Percentiles rank a stretch among this genome's conserved stretches.
Conservation (phyloP, 2,888 invertebrate species). For the Amitus sp. region DNA sequence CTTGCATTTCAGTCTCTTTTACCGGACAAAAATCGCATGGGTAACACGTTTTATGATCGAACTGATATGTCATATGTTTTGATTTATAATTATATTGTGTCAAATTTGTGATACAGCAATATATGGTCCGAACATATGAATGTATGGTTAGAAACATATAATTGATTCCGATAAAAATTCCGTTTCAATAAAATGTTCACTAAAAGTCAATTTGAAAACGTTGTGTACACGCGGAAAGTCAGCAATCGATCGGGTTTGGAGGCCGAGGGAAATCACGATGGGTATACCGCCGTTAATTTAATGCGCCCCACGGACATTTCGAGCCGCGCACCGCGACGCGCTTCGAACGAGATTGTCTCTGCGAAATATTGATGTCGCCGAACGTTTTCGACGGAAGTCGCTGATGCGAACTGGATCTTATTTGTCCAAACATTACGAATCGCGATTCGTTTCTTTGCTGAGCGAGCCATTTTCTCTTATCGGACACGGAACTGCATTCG, state of each 20-base stretch:
- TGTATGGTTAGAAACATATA: too few species aligned
- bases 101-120: too few species aligned
- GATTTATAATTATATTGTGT: too few species aligned
- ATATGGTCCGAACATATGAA: too few species aligned
- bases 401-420: slow-evolving; percentile 4
- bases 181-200: too few species aligned
- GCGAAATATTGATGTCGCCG: slow-evolving; percentile 7
- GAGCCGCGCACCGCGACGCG: background rate
- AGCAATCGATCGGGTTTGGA: slow-evolving; percentile 35
- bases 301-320: slow-evolving; percentile 9
- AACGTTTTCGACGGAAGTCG: slow-evolving; percentile 6
- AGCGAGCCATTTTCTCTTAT: background rate
- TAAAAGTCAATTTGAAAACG: slow-evolving; percentile 4
- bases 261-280: slow-evolving; percentile 38
- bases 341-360: slow-evolving; percentile 2
- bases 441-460: background rate
- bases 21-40: too few species aligned
- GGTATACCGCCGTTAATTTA: slow-evolving; percentile 11
- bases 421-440: too few species aligned
- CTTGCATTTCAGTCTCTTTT: too few species aligned
- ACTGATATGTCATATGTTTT: too few species aligned
- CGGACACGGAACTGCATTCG: background rate
- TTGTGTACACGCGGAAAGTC: slow-evolving; percentile 23
- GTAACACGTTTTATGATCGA: too few species aligned
- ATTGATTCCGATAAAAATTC: too few species aligned